These are phyloP conservation scores for Tipula lateralis DNA, from an alignment of 2,888 invertebrate species.

Conservation along the genomic window DNA sequence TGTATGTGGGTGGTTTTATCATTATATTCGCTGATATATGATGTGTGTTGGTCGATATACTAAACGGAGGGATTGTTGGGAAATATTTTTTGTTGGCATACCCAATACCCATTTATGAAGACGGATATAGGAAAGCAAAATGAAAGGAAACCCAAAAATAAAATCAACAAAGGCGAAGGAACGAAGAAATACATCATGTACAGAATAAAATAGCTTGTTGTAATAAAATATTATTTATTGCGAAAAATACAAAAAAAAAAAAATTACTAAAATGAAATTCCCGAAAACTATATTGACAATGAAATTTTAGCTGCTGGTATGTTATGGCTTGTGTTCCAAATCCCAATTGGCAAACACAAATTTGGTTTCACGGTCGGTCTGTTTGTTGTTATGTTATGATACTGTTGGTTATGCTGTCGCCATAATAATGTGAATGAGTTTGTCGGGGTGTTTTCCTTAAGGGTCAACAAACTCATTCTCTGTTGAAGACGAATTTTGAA, in stretches of 20 bases:
- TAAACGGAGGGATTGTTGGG: neutral
- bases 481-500: no score
- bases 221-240: slow-evolving; percentile 11
- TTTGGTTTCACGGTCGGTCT: neutral
- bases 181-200: neutral
- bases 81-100: neutral
- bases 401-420: neutral
- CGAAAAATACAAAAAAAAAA: neutral
- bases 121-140: neutral
- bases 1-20: neutral
- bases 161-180: neutral
- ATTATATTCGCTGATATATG: neutral
- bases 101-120: neutral
- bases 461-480: no score
- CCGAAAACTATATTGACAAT: neutral
- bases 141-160: neutral
- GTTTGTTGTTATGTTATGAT: neutral
- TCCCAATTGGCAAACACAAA: neutral
- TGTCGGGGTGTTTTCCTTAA: no score
- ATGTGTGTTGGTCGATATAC: neutral
- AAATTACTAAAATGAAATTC: neutral
- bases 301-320: neutral
- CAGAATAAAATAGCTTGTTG: neutral
- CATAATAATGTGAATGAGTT: no score
- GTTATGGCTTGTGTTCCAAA: neutral